phyloP scores from a whole-genome alignment of 2,888 invertebrate genomes.

The Cheilosia urbana region DNA sequence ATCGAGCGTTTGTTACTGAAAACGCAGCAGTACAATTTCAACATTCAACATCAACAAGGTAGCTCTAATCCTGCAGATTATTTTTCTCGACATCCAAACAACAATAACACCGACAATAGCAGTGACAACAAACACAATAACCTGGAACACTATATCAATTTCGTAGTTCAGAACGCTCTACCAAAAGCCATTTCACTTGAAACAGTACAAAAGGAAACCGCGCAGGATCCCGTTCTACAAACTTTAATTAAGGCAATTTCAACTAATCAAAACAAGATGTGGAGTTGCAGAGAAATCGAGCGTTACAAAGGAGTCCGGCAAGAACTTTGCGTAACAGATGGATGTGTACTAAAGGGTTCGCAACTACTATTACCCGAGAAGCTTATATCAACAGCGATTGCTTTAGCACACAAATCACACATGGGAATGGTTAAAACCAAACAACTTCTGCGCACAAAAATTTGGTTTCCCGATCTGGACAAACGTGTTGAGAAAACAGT shows the following conservation, averaged over 20 bases:
- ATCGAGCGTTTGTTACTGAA: background rate
- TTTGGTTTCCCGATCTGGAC: slow-evolving; percentile 22
- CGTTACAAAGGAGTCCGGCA: slow-evolving; percentile 19
- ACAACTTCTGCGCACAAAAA: slow-evolving; percentile 16
- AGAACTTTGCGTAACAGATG: slow-evolving; percentile 17
- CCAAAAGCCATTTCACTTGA: background rate
- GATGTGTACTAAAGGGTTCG: slow-evolving; percentile 24
- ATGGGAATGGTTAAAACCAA: slow-evolving; percentile 24
- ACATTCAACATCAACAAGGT: slow-evolving; percentile 19
- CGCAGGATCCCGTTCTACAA: background rate
- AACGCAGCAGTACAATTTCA: background rate
- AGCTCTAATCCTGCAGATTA: slow-evolving; percentile 32
- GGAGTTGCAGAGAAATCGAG: background rate
- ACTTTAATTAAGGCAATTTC: background rate
- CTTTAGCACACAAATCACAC: slow-evolving; percentile 15
- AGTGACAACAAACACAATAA: background rate
- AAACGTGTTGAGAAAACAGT: slow-evolving; percentile 15
- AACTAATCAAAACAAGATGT: background rate
- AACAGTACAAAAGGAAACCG: background rate
- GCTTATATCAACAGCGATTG: background rate
- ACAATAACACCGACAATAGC: background rate
- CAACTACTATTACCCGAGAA: slow-evolving; percentile 14
- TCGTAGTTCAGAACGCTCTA: background rate
- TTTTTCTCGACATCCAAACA: slow-evolving; percentile 14
- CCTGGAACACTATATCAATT: background rate